Evolutionary conservation across 2,797 vertebrate genomes (phyloP).

Genomic region (Liasis olivaceus): DNA sequence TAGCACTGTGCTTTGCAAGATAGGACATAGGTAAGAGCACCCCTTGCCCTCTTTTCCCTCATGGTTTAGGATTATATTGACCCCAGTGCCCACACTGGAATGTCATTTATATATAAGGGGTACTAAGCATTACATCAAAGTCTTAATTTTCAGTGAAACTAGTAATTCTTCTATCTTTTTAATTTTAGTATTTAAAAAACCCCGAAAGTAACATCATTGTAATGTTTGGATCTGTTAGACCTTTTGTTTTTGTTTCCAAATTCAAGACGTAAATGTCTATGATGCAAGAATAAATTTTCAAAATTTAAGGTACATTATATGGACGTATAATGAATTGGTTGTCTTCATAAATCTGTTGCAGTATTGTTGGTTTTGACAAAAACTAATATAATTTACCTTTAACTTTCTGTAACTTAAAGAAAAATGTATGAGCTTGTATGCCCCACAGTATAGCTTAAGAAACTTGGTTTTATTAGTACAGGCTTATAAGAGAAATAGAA

Average conservation of each 20-base stretch:
- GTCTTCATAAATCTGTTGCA: background rate
- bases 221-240: background rate
- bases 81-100: background rate
- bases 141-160: background rate
- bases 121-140: background rate
- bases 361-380: slow-evolving; percentile 7
- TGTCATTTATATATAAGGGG: background rate
- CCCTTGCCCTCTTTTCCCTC: background rate
- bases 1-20: background rate
- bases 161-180: background rate
- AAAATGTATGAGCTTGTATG: background rate
- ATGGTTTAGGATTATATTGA: too few species aligned
- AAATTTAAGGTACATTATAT: background rate
- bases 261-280: background rate
- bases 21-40: background rate
- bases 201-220: background rate
- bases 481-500: background rate
- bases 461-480: slow-evolving; percentile 18
- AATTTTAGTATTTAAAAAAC: background rate
- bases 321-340: background rate
- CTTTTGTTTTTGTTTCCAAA: background rate
- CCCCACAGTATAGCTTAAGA: background rate
- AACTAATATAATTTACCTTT: slow-evolving; percentile 31
- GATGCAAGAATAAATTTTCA: background rate
- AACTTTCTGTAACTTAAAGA: slow-evolving; percentile 11